Percentiles rank a stretch among this genome's conserved stretches.
These are phyloP conservation scores for Priocnemis perturbator DNA, from an alignment of 2,888 invertebrate genomes.

Conservation along the genomic window DNA sequence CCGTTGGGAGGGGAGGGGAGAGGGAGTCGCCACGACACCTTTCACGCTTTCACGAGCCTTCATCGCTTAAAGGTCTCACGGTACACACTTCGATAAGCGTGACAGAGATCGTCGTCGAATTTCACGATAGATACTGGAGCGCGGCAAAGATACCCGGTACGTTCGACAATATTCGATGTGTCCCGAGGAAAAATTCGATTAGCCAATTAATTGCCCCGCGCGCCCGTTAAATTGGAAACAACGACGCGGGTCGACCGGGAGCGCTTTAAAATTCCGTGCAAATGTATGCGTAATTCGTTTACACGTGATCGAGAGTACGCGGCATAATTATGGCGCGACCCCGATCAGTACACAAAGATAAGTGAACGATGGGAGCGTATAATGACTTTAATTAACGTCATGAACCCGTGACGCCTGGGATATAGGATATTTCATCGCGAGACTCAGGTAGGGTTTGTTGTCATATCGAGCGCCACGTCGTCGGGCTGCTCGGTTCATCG, in stretches of 20 bases:
- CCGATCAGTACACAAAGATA: conserved; percentile 33
- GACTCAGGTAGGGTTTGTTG: conserved; percentile 22
- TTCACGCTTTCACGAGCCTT: conserved; percentile 51
- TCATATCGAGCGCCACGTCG: conserved; percentile 19
- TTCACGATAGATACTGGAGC: too few relatives aligned
- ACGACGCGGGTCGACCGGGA: too few relatives aligned
- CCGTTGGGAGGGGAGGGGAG: conserved; percentile 11
- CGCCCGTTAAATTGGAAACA: too few relatives aligned
- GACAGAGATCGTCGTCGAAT: conserved; percentile 1
- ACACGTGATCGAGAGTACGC: conserved; percentile 23
- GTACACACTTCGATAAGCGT: conserved; percentile 14
- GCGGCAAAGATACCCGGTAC: too few relatives aligned
- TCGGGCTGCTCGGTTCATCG: conserved; percentile 37
- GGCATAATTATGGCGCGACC: conserved; percentile 19
- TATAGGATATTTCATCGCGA: conserved; percentile 17
- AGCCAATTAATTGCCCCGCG: too few relatives aligned
- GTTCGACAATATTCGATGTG: conserved; percentile 10
- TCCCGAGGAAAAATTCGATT: too few relatives aligned
- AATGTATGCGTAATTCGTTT: conserved; percentile 10
- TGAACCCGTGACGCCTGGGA: conserved; percentile 27
- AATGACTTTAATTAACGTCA: conserved; percentile 47
- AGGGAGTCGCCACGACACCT: conserved; percentile 12
- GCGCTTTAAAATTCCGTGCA: conserved; percentile 19
- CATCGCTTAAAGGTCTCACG: conserved; percentile 23
- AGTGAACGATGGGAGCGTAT: conserved; percentile 22